phyloP scores from a whole-genome alignment of 53 echinoderm and acorn worm species.

The Holothuria leucospilota region DNA sequence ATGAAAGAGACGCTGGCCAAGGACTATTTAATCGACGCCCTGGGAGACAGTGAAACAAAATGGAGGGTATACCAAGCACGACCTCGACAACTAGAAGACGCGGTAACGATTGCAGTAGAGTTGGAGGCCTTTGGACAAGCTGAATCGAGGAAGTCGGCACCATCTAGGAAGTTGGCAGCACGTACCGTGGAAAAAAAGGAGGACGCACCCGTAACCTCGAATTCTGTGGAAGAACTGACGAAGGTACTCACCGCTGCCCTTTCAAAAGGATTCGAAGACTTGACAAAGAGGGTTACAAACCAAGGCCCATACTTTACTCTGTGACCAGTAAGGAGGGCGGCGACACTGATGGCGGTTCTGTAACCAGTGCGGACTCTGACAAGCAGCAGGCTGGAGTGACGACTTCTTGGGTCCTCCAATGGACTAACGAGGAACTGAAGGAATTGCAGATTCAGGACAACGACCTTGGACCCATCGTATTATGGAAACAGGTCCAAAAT shows the following conservation, averaged over 20 bases:
- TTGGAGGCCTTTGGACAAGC: slow-evolving; percentile 60
- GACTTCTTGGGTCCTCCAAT: not conserved
- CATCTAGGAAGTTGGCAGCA: not conserved
- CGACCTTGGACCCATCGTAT: slow-evolving; percentile 3
- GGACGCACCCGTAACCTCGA: too few species aligned
- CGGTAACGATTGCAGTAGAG: slow-evolving; percentile 58
- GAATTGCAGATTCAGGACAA: slow-evolving; percentile 25
- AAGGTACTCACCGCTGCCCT: not conserved
- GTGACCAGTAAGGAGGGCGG: not conserved
- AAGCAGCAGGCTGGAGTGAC: not conserved
- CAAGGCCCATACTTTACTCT: too few species aligned
- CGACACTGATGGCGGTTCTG: not conserved
- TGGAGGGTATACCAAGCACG: slow-evolving; percentile 48
- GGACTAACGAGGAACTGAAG: slow-evolving; percentile 6
- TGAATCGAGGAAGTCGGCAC: not conserved
- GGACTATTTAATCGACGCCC: slow-evolving; percentile 71
- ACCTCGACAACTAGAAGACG: slow-evolving; percentile 47
- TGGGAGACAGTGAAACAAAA: slow-evolving; percentile 53
- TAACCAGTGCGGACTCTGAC: not conserved
- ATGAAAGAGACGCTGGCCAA: slow-evolving; percentile 58
- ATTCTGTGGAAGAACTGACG: not conserved
- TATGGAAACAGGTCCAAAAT: slow-evolving; percentile 43
- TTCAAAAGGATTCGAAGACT: slow-evolving; percentile 7
- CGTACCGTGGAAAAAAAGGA: not conserved
- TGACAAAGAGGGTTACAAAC: not conserved